Conservation (phyloP, 1,140 invertebrate genomes). For the Mylabris phalerata region DNA sequence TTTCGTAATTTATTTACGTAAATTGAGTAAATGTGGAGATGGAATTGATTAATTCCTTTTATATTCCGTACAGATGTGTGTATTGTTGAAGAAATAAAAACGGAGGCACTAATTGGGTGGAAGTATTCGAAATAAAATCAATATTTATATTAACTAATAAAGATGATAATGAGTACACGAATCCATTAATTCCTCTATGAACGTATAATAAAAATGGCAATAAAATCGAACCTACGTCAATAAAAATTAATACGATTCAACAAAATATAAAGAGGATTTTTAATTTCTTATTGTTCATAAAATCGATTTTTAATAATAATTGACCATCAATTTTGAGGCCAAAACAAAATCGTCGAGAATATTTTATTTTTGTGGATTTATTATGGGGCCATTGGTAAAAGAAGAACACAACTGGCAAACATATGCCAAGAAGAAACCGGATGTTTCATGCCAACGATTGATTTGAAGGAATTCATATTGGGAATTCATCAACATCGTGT, state of each 20-base stretch:
- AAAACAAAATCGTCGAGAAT: too few relatives aligned
- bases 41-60: too few relatives aligned
- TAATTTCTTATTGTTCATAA: not conserved
- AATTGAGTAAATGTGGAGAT: too few relatives aligned
- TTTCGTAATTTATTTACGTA: too few relatives aligned
- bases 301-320: too few relatives aligned
- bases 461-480: constrained; percentile 38
- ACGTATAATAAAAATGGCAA: not conserved
- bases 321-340: too few relatives aligned
- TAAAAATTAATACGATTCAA: not conserved
- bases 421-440: constrained; percentile 36
- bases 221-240: not conserved
- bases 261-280: not conserved
- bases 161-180: not conserved
- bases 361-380: constrained; percentile 26
- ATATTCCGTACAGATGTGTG: too few relatives aligned
- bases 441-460: constrained; percentile 36
- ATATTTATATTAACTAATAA: not conserved
- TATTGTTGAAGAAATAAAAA: too few relatives aligned
- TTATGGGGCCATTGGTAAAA: constrained; percentile 17
- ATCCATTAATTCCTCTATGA: not conserved
- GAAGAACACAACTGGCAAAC: constrained; percentile 37
- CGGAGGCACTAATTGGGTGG: too few relatives aligned
- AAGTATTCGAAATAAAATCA: too few relatives aligned
- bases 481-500: constrained; percentile 6